These are phyloP conservation scores for Callorhinus ursinus DNA, from an alignment of 2,113 vertebrate species.

Conservation along the genomic window DNA sequence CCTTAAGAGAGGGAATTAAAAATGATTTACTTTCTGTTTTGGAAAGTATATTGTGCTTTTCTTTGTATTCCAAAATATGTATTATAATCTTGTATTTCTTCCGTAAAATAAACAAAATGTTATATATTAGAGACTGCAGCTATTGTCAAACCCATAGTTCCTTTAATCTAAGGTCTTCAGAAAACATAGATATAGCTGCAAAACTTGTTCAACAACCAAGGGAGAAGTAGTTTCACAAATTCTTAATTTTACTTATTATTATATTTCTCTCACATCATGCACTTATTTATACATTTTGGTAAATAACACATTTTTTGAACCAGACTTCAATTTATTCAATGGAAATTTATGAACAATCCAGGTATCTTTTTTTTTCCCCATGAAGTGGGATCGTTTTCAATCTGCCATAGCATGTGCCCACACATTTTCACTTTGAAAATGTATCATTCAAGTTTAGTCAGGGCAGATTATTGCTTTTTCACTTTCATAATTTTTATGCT, in stretches of 20 bases:
- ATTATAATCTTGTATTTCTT: neutral
- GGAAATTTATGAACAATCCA: conserved; percentile 51
- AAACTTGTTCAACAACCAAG: neutral
- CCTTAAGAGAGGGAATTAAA: neutral
- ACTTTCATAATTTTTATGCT: conserved; percentile 86
- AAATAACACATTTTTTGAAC: neutral
- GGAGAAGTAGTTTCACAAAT: neutral
- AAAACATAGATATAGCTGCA: neutral
- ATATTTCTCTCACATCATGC: neutral
- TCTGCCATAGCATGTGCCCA: neutral
- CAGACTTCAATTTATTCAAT: conserved; percentile 69
- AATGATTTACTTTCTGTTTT: neutral
- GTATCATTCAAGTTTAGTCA: neutral
- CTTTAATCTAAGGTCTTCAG: neutral
- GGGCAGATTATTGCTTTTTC: conserved; percentile 82
- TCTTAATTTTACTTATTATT: neutral
- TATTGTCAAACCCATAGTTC: neutral
- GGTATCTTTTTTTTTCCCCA: neutral
- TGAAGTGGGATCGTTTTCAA: neutral
- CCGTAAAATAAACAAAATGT: neutral
- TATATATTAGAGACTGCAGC: neutral
- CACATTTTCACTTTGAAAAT: conserved; percentile 47
- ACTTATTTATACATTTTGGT: neutral
- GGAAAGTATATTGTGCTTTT: neutral
- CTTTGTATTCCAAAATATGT: neutral